Base-by-base conservation (phyloP, 1,140 invertebrate species). In the Lysiphlebus fabarum region DNA sequence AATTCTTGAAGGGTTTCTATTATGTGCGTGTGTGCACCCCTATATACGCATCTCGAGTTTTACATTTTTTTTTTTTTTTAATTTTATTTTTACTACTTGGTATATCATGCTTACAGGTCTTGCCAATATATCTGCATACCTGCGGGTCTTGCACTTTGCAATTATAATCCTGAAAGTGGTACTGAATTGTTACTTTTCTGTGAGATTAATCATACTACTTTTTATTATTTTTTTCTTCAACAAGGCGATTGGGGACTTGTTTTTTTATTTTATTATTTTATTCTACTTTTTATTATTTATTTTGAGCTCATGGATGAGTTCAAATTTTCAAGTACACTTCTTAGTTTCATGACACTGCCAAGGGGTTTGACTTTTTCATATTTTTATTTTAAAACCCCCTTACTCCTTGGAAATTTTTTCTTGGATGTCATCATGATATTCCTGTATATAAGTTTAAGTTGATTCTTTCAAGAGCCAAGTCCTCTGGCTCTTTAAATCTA, bases 1-100 rank as follows among this genome's bases (percentile, higher is more conserved):
- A 65, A 63, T 70, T 71, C 73, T 75, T 74, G 67, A 72, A 71
- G 71, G 72, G 72, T 69, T 76, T 76, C 74, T 70, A 70, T 74
- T 71, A 67, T 70, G 66, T 67, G 68, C 71, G 69, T 70, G 61
- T 68, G 63, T 65, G 67, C 63, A 70, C 67, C 62, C 65, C 53
- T 26, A 26, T 26, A 26, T 26, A 57, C 53, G 60, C 58, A 60
- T 55, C 45, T 42, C 37, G 58, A 67, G 62, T 68, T 65, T 67
- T 71, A 59, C 58, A 43, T 62, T 65, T 65, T 69, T 71, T 26
- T 26, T 26, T 26, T 26, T 26, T n/a, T n/a, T n/a, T n/a, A n/a
- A n/a, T 26, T 26, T 26, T 26, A 26, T 26, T 26, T 26, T 26
- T 26, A 26, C 17, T 26, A 62, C 65, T 63, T 62, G 48, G 56